These are phyloP conservation scores for Galerucella nymphaeae DNA, from an alignment of 2,888 invertebrate genomes.

Conservation along the genomic window DNA sequence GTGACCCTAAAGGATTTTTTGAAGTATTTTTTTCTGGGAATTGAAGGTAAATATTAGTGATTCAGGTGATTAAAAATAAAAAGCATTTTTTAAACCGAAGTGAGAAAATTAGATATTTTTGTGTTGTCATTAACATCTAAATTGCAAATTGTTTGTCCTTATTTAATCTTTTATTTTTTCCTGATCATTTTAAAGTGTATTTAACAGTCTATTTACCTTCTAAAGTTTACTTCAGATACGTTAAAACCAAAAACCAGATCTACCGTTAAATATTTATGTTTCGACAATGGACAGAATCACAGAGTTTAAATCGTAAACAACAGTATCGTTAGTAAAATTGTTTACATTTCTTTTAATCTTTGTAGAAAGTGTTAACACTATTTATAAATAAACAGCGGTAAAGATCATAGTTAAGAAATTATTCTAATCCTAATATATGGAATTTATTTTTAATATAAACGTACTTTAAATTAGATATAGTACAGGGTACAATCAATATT, in stretches of 20 bases:
- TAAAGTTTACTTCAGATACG: neutral
- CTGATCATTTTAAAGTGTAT: neutral
- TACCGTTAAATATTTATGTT: neutral
- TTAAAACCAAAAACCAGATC: conserved; percentile 3
- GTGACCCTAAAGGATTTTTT: neutral
- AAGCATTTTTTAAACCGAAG: too few relatives aligned
- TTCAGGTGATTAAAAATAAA: too few relatives aligned
- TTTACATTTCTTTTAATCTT: conserved; percentile 1
- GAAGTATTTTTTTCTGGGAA: neutral
- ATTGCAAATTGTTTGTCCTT: too few relatives aligned
- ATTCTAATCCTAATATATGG: neutral
- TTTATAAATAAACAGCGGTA: neutral
- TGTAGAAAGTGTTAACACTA: neutral
- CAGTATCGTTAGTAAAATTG: conserved; percentile 1
- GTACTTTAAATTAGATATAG: neutral
- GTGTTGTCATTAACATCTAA: too few relatives aligned
- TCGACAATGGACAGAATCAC: conserved; percentile 1
- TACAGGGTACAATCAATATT: neutral
- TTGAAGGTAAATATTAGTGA: neutral
- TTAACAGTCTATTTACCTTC: neutral
- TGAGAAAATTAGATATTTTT: too few relatives aligned
- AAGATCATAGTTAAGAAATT: neutral
- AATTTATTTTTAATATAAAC: neutral
- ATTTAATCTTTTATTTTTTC: too few relatives aligned
- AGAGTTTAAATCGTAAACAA: conserved; percentile 4